A percentile compares a stretch with the other conserved stretches of the same genome.
phyloP scores from a whole-genome alignment of 2,113 vertebrate genomes.

The Microtus richardsoni region DNA sequence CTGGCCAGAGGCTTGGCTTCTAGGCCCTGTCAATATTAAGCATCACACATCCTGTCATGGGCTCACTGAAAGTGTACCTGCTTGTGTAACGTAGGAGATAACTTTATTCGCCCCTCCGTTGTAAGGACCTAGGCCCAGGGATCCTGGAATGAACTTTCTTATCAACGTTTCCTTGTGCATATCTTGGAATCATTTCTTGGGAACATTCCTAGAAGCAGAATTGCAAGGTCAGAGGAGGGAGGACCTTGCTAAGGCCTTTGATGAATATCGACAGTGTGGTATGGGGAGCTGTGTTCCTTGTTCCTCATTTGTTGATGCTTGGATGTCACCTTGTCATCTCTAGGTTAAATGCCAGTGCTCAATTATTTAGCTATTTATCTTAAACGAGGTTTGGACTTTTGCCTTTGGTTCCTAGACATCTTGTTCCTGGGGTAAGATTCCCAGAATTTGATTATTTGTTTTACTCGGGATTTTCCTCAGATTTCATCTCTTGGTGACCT shows the following conservation, averaged over 20 bases:
- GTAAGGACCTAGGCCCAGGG: neutral
- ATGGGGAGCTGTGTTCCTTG: neutral
- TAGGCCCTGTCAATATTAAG: neutral
- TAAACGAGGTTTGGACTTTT: neutral
- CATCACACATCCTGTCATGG: neutral
- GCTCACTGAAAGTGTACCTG: neutral
- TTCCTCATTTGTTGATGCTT: neutral
- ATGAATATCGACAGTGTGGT: constrained; percentile 1
- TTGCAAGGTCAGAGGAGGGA: neutral
- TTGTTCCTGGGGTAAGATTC: neutral
- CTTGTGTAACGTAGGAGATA: neutral
- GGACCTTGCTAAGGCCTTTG: neutral
- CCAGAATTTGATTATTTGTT: neutral
- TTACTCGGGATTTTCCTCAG: neutral
- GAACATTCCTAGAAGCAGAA: constrained; percentile 29
- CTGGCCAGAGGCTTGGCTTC: neutral
- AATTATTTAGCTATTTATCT: neutral
- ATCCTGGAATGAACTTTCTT: constrained; percentile 13
- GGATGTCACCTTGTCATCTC: neutral
- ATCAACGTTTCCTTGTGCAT: neutral
- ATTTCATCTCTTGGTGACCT: neutral
- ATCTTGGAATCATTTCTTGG: constrained; percentile 40
- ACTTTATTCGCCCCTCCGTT: neutral
- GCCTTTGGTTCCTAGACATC: neutral
- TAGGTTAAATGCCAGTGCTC: neutral